Evolutionary conservation across 1,140 invertebrate species (phyloP).

Genomic region (Oscheius sp.): DNA sequence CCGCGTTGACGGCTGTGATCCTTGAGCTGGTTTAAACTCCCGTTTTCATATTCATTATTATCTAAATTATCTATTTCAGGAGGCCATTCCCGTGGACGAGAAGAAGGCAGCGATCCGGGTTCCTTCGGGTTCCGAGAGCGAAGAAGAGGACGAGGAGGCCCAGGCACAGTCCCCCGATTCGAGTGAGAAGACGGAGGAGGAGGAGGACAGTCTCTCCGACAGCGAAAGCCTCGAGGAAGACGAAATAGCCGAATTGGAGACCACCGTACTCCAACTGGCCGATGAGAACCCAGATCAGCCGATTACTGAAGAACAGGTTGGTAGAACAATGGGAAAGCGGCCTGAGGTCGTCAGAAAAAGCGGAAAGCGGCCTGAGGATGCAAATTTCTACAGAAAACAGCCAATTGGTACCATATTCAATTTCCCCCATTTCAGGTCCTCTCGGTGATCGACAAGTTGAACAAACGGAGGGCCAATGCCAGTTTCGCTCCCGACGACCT

Average conservation of each 20-base stretch:
- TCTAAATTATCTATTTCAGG: neutral
- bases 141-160: slow-evolving; percentile 14
- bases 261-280: neutral
- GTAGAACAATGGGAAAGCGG: no score
- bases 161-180: neutral
- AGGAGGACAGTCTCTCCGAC: neutral
- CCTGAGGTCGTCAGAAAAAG: no score
- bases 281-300: neutral
- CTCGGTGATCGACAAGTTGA: neutral
- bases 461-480: neutral
- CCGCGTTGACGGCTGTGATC: no score
- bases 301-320: neutral
- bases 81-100: neutral
- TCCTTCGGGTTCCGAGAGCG: neutral
- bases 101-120: neutral
- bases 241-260: neutral
- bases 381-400: no score
- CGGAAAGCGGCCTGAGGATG: no score
- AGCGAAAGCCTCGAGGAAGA: neutral
- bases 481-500: neutral
- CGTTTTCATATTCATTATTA: neutral
- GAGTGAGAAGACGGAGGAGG: neutral
- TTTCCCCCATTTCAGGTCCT: neutral
- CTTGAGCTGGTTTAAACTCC: no score
- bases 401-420: neutral